These are phyloP conservation scores for Xanthostigma xanthostigma DNA, from an alignment of 2,888 invertebrate genomes.

Conservation along the genomic window DNA sequence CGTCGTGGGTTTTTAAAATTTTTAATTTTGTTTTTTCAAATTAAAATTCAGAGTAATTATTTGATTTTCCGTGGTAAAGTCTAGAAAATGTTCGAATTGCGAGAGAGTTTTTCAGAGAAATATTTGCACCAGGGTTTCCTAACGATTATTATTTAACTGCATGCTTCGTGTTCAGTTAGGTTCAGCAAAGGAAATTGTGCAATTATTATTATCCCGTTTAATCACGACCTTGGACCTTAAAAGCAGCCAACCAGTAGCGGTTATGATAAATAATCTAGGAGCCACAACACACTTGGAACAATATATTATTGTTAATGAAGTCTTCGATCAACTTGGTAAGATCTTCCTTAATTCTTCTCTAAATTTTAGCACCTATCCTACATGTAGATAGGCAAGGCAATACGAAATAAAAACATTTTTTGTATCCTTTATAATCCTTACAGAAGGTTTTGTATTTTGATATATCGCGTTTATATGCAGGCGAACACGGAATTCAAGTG, in stretches of 20 bases:
- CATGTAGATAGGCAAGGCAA: too few species aligned
- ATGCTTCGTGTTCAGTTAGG: conserved; percentile 17
- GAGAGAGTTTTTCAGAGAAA: too few species aligned
- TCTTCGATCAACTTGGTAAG: conserved; percentile 45
- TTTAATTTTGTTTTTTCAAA: too few species aligned
- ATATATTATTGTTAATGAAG: conserved; percentile 52
- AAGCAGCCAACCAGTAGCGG: conserved; percentile 33
- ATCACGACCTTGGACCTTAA: conserved; percentile 11
- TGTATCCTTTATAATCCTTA: conserved; percentile 4
- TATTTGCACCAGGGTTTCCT: too few species aligned
- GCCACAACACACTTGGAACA: conserved; percentile 57
- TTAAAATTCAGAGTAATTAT: too few species aligned
- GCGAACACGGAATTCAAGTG: conserved; percentile 14
- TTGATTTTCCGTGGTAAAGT: too few species aligned
- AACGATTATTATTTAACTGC: conserved; percentile 6
- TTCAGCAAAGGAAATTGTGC: conserved; percentile 31
- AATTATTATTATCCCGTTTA: conserved; percentile 31
- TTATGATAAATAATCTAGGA: conserved; percentile 67
- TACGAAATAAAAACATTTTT: too few species aligned
- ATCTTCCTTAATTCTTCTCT: too few species aligned
- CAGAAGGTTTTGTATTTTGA: not conserved
- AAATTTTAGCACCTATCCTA: too few species aligned
- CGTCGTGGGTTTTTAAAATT: too few species aligned
- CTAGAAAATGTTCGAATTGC: too few species aligned
- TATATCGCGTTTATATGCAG: conserved; percentile 23